Base-by-base conservation (phyloP, 2,888 invertebrate genomes). In the Dynastes grantii region DNA sequence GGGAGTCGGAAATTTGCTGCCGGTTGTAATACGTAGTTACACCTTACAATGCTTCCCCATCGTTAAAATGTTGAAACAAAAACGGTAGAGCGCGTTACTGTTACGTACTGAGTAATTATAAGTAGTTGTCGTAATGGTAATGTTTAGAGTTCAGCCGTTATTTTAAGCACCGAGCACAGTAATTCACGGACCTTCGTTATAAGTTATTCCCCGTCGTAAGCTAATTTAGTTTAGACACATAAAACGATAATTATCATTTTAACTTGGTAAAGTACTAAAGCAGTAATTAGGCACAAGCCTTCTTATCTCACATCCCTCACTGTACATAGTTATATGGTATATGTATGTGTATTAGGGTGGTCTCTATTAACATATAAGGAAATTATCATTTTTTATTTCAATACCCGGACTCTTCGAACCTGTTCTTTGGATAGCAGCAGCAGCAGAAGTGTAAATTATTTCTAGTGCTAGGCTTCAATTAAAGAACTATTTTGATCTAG, bases 221-320 rank as follows among this genome's bases (percentile, higher is more conserved):
- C 51, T 78, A 78, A 78, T 78, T 67, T 68, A 37, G 68, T 78
- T 76, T 67, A 27, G 51, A 49, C 61, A 76, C 76, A 68, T 78
- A 76, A 78, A 78, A 61, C 76, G 76, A 68, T 76, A 78, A 78
- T 78, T 71, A 78, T 78, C 76, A 67, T 78, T 78, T 68, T 67
- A 76, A 65, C 76, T 67, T 55, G 37, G 68, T 40, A 40, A 73
- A 73, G 73, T 73, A 58, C 11, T 73, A 58, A 58, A 16, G 37
- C 22, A 37, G 73, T 58, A 55, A 71, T 58, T 58, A 73, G 58
- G 22, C 40, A 8, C 2, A 40, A 53, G 22, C 58, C 73, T 61
- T 37, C 22, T 73, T 71, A 71, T 71, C 58, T 71, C n/a, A 40
- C 40, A 40, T 9, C 8, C 8, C 8, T 45, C 1, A 45, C 8